Base-by-base conservation (phyloP, 2,113 vertebrate genomes). In the Urocolius indicus region DNA sequence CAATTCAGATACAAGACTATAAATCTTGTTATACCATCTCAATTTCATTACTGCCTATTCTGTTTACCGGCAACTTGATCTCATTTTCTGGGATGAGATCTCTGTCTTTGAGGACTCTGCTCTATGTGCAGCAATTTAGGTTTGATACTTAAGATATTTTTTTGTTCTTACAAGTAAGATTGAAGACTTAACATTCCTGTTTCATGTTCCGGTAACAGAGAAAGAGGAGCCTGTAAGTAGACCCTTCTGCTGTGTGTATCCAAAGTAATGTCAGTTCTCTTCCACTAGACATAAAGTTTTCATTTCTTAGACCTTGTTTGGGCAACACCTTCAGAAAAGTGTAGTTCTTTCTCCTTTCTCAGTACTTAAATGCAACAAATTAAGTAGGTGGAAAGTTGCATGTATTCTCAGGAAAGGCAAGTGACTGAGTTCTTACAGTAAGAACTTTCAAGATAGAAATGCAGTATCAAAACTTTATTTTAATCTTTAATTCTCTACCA, bases 101-200 rank as follows among this genome's bases (percentile, higher is more conserved):
- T 85, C 16, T 61, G 75, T 17, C 57, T 67, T 79, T 48, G 67
- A 54, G 52, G 57, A 75, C 41, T 92, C 38, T 27, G 14, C 22
- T 4, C 0, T 9, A 38, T 0, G 0, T 29, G n/a, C 27, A 49
- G n/a, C 46, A 65, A 38, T 75, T 75, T 32, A 62, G 24, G n/a
- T 52, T 75, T 72, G 20, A 79, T 49, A 46, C 30, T 73, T 76
- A 0, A 19, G 10, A 5, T 71, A 71, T 74, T 85, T 41, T 66
- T 61, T 80, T 46, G 23, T 43, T 93, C 34, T 80, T 67, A 66
- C 8, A 78, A 63, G 6, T 41, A 69, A 75, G 26, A 46, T 21
- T 46, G 2, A 77, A 77, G 9, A 71, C 26, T 48, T 52, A 30
- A 59, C 41, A 74, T 32, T 85, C 38, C 41, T 48, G 22, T 41